phyloP scores from a whole-genome alignment of 2,113 vertebrate genomes.

The Trogon surrucura region DNA sequence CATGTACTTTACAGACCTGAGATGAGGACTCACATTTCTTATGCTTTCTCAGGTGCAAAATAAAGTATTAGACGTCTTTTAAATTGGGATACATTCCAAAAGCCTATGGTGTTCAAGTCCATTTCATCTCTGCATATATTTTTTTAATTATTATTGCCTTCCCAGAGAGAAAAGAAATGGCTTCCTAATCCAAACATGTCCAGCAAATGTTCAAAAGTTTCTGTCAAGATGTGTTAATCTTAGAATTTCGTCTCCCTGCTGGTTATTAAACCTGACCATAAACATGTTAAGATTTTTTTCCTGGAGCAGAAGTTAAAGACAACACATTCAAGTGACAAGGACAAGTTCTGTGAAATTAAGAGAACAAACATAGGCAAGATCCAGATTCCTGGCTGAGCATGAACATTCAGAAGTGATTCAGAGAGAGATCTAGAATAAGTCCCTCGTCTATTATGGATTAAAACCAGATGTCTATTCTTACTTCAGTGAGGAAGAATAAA shows the following conservation, averaged over 20 bases:
- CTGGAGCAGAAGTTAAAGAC: neutral
- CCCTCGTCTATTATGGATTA: neutral
- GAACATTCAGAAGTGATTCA: neutral
- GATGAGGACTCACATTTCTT: neutral
- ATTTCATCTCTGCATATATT: neutral
- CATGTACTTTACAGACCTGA: neutral
- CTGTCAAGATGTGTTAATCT: neutral
- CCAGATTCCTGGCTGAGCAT: neutral
- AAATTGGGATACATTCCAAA: neutral
- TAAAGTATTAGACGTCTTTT: neutral
- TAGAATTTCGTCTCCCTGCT: neutral
- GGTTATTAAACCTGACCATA: neutral
- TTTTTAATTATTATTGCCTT: neutral
- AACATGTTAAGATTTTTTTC: neutral
- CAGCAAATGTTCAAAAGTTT: neutral
- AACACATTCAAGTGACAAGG: neutral
- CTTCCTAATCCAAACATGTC: neutral
- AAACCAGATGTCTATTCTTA: neutral
- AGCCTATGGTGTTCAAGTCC: neutral
- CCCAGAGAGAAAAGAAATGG: neutral
- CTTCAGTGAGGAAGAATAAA: neutral
- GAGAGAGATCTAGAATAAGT: neutral
- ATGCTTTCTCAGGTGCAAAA: neutral
- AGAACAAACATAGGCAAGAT: neutral
- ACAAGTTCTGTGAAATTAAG: neutral